Evolutionary conservation across 2,797 vertebrate genomes (phyloP).

Genomic region (Macropodus opercularis): DNA sequence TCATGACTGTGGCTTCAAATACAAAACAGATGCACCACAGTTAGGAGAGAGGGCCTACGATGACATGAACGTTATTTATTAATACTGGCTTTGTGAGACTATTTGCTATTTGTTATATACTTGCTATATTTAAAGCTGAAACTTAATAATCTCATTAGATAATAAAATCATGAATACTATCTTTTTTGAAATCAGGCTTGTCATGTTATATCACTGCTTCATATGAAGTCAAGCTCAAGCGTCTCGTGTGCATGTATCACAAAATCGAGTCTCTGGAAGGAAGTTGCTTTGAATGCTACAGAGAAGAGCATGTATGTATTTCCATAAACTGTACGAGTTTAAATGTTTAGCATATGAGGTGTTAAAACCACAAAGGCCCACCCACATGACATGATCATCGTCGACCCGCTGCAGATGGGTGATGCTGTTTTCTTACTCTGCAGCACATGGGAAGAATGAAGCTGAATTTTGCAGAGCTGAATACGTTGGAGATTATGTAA

Average conservation of each 20-base stretch:
- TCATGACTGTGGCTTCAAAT: too few relatives aligned
- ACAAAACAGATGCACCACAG: too few relatives aligned
- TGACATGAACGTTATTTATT: too few relatives aligned
- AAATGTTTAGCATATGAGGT: constrained; percentile 8
- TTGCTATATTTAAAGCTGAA: too few relatives aligned
- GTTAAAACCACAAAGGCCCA: constrained; percentile 55
- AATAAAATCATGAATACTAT: too few relatives aligned
- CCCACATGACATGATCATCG: constrained; percentile 40
- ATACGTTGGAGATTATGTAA: background rate
- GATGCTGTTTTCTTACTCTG: background rate
- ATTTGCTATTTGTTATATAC: too few relatives aligned
- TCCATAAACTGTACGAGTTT: constrained; percentile 1
- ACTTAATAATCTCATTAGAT: too few relatives aligned
- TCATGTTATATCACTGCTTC: too few relatives aligned
- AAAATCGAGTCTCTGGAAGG: background rate
- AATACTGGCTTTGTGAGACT: too few relatives aligned
- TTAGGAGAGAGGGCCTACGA: too few relatives aligned
- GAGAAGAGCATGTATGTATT: constrained; percentile 11
- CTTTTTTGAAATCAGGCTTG: too few relatives aligned
- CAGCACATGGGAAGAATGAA: constrained; percentile 23
- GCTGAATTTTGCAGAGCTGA: background rate
- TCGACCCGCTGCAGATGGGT: constrained; percentile 20
- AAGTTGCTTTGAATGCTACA: constrained; percentile 11
- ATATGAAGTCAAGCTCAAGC: constrained; percentile 2
- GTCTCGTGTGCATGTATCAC: background rate